Evolutionary conservation across 2,797 vertebrate genomes (phyloP), one percentile per base, ranked within the genome.

Genomic region (Glossophaga mutica): DNA sequence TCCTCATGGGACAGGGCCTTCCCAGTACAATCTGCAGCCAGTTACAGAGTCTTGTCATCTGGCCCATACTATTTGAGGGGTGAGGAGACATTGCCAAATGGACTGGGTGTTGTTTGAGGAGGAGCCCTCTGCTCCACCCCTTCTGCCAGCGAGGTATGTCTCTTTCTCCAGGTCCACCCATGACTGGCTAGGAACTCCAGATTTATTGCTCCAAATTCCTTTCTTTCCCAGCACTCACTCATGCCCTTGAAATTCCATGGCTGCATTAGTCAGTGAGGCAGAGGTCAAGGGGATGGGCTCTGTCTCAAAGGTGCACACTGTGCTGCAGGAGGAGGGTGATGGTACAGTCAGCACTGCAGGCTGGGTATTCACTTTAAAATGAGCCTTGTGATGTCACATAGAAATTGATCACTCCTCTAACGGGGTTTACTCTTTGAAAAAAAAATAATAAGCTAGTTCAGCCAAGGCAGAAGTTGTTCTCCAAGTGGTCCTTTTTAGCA

Each of bases 231-330:
- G 81, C 73, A 50, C 22, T 97, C 24, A 19, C 78, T 70, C 67
- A 34, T 48, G 39, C 39, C 67, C 96, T 95, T 96, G 92, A 95
- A 71, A 98, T 98, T 97, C 97, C 97, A 92, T 87, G 76, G 19
- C 89, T 68, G 87, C 97, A 96, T 95, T 91, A 73, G 70, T 87
- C 94, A 96, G 37, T 95, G 96, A 96, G 85, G 91, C 97, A 95
- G 96, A 97, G 96, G 95, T 74, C 46, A 62, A 84, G 68, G n/a
- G 52, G 32, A 59, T 59, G 68, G 42, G 34, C 70, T 91, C 62
- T 39, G 24, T 87, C 94, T 96, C 77, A 9, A 52, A 82, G 83
- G 46, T 78, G 55, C 87, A 86, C 9, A 0, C 59, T 55, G 59
- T 83, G 18, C 59, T 55, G 52, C 9, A 9, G 92, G 48, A 94